Percentiles rank a stretch among this genome's conserved stretches.
Evolutionary conservation across 2,113 vertebrate genomes (phyloP).

Genomic region (Microcebus murinus): DNA sequence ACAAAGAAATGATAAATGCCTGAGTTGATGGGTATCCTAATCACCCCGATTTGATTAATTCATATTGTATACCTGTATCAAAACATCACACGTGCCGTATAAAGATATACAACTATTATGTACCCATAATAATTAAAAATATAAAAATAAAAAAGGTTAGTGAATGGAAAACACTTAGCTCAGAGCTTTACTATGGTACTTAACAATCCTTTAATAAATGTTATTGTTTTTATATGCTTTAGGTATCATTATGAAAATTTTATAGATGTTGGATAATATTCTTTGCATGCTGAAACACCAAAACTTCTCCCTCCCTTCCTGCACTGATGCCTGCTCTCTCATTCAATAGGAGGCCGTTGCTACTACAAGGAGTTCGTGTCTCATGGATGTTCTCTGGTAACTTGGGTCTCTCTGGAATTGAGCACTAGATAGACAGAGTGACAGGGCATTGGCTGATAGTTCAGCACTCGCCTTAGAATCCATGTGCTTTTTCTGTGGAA

Average conservation of each 20-base stretch:
- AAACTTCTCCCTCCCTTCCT: background rate
- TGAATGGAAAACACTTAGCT: background rate
- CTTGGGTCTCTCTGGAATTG: constrained; percentile 31
- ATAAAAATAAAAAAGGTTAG: background rate
- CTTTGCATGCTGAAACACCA: background rate
- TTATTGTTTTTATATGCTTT: no score
- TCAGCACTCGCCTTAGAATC: constrained; percentile 15
- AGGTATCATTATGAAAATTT: background rate
- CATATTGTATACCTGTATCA: no score
- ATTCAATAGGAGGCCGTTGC: background rate
- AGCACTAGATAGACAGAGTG: background rate
- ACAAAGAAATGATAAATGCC: no score
- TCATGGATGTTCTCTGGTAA: constrained; percentile 14
- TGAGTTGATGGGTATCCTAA: no score
- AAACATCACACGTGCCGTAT: no score
- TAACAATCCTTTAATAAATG: background rate
- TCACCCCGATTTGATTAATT: no score
- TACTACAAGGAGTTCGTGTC: background rate
- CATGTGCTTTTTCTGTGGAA: constrained; percentile 52
- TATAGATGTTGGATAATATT: background rate
- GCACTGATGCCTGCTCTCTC: background rate
- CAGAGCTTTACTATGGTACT: background rate
- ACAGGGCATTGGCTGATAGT: constrained; percentile 1
- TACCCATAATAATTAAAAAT: no score
- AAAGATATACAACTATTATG: no score